Evolutionary conservation across 92 coral and sea anemone genomes (phyloP).

Genomic region (Siderastrea radians): DNA sequence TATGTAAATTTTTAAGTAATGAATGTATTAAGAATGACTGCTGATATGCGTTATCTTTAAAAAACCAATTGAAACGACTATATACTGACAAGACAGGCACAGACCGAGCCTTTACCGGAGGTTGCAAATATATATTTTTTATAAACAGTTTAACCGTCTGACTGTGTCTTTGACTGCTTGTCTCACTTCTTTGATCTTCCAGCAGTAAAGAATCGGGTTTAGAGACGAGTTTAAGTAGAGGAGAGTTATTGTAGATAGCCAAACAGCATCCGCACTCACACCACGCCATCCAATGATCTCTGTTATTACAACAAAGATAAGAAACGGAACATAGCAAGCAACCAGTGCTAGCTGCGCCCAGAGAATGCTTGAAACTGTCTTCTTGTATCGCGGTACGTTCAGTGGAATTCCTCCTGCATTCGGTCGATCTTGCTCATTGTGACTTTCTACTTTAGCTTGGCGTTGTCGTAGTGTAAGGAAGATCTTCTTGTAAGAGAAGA

Average conservation of each 20-base stretch:
- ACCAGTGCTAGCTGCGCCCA: background rate
- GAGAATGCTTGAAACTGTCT: background rate
- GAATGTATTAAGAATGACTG: too few species aligned
- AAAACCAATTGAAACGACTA: too few species aligned
- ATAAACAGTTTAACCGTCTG: background rate
- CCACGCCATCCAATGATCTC: background rate
- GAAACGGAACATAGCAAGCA: background rate
- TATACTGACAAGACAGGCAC: too few species aligned
- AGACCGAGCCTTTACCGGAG: too few species aligned
- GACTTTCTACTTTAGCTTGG: background rate
- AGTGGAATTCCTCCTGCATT: background rate
- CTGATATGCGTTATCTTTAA: too few species aligned
- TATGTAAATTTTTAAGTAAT: too few species aligned
- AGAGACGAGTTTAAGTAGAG: background rate
- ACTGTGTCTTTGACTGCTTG: background rate
- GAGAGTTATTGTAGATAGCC: background rate
- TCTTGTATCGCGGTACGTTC: background rate
- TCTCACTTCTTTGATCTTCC: background rate
- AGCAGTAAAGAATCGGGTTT: constrained; percentile 6
- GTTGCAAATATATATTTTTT: too few species aligned
- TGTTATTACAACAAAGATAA: background rate
- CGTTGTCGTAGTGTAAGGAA: background rate
- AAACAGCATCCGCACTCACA: background rate
- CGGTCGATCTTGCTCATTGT: too few species aligned
- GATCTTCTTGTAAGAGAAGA: background rate